Evolutionary conservation across 2,888 invertebrate species (phyloP).

Genomic region (Odontomyia ornata): DNA sequence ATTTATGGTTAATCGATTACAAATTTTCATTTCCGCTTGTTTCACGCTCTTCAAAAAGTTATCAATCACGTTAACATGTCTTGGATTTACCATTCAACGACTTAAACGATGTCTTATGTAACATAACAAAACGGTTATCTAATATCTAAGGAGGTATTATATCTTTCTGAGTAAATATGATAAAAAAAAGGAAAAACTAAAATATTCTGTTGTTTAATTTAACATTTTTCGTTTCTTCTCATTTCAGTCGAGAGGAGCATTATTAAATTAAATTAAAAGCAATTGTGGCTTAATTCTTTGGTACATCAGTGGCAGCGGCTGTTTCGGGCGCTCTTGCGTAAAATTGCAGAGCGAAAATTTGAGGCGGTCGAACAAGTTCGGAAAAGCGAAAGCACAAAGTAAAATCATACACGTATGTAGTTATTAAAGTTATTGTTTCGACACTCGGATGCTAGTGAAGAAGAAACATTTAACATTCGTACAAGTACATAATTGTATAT

Average conservation of each 20-base stretch:
- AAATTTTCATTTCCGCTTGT: neutral
- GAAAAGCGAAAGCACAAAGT: neutral
- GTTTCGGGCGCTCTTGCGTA: neutral
- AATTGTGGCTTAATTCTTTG: neutral
- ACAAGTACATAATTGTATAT: no score
- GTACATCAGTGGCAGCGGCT: neutral
- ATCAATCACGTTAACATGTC: neutral
- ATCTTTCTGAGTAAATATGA: neutral
- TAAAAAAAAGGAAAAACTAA: neutral
- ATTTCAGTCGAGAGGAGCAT: constrained; percentile 4
- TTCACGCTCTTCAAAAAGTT: neutral
- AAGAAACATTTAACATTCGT: neutral
- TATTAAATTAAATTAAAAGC: neutral
- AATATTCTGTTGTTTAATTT: neutral
- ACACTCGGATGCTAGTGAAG: neutral
- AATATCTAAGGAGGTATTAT: neutral
- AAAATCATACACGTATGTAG: neutral
- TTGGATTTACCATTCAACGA: neutral
- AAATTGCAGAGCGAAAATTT: neutral
- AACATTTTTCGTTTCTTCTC: neutral
- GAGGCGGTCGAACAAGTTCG: neutral
- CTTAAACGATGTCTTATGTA: neutral
- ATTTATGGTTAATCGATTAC: neutral
- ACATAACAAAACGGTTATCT: neutral
- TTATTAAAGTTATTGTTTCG: neutral